Evolutionary conservation across 2,113 vertebrate species (phyloP).

Genomic region (Triplophysa dalaica): DNA sequence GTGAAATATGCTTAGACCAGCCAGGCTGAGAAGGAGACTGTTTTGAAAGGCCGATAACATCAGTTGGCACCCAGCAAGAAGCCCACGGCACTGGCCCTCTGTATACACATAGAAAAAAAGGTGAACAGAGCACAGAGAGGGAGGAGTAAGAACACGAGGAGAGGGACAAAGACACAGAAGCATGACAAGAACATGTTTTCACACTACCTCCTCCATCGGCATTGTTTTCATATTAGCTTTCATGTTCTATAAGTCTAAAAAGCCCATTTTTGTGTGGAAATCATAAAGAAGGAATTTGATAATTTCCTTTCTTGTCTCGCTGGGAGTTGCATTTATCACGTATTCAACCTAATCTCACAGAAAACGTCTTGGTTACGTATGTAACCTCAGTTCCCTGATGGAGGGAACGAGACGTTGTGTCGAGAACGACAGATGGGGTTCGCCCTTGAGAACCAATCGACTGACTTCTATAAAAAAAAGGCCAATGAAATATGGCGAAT

Average conservation of each 20-base stretch:
- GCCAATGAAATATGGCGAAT: no score
- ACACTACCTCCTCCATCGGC: not conserved
- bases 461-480: no score
- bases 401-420: no score
- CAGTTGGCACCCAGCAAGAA: constrained; percentile 81
- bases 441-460: no score
- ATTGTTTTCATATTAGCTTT: not conserved
- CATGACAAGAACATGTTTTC: not conserved
- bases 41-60: constrained; percentile 87
- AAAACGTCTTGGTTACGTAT: no score
- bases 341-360: no score
- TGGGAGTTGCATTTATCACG: no score
- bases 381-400: no score
- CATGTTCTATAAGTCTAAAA: not conserved
- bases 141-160: constrained; percentile 19
- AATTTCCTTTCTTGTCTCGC: no score
- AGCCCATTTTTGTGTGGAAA: not conserved
- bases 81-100: constrained; percentile 72
- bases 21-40: constrained; percentile 88
- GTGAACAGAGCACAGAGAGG: constrained; percentile 5
- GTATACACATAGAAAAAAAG: constrained; percentile 64
- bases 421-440: no score
- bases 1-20: constrained; percentile 74
- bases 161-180: constrained; percentile 61
- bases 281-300: no score